These are phyloP conservation scores for Cnemophilus loriae DNA, from an alignment of 2,113 vertebrate species.

Conservation along the genomic window DNA sequence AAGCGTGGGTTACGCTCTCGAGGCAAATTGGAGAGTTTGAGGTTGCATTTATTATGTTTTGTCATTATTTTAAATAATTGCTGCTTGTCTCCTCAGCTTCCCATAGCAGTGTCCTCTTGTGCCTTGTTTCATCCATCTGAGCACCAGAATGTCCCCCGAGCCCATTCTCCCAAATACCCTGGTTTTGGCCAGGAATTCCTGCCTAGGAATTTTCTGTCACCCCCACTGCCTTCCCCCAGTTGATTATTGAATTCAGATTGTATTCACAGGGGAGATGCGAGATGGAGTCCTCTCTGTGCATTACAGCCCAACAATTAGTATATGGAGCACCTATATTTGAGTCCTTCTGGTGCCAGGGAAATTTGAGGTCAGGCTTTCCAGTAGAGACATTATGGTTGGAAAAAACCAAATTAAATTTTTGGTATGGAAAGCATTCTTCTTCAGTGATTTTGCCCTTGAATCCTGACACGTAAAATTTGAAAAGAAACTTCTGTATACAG, in stretches of 20 bases:
- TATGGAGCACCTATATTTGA: not conserved
- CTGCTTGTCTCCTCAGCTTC: not conserved
- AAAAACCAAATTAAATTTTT: not conserved
- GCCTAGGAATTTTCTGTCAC: not conserved
- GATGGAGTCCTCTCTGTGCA: not conserved
- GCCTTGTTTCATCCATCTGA: not conserved
- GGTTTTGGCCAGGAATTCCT: not conserved
- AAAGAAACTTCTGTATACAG: not conserved
- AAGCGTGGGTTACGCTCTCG: accelerated
- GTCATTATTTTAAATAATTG: not conserved
- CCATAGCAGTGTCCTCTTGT: not conserved
- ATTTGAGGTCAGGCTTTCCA: not conserved
- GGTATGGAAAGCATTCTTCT: not conserved
- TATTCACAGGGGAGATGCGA: not conserved
- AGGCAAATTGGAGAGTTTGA: not conserved
- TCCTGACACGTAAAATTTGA: not conserved
- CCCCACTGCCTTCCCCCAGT: accelerated
- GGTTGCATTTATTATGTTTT: not conserved
- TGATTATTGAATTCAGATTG: not conserved
- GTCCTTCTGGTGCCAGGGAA: not conserved
- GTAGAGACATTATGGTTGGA: not conserved
- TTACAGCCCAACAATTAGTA: not conserved
- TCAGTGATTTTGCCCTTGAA: not conserved
- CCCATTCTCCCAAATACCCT: not conserved
- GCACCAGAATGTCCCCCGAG: not conserved